phyloP scores from a whole-genome alignment of 2,888 invertebrate species.

The Peribatodes rhomboidaria region DNA sequence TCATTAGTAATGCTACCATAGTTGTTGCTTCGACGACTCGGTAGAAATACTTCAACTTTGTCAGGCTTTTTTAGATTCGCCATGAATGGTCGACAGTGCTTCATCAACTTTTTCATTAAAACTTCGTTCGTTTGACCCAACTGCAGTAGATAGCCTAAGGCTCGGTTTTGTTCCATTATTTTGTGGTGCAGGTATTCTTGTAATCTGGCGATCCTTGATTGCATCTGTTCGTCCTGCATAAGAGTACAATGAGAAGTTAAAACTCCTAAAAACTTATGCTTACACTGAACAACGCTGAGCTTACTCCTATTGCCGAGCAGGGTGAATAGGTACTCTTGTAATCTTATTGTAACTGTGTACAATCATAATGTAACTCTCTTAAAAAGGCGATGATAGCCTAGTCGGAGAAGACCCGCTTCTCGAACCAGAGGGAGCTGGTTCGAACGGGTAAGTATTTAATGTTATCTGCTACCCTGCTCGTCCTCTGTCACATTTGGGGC shows the following conservation, averaged over 20 bases:
- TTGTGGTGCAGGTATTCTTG: slow-evolving; percentile 65
- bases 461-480: too few relatives aligned
- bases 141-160: slow-evolving; percentile 64
- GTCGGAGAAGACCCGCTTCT: too few relatives aligned
- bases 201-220: slow-evolving; percentile 47
- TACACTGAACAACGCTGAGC: too few relatives aligned
- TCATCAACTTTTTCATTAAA: slow-evolving; percentile 59
- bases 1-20: background rate
- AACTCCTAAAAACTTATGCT: too few relatives aligned
- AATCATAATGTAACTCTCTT: too few relatives aligned
- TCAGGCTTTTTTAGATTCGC: slow-evolving; percentile 63
- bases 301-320: too few relatives aligned
- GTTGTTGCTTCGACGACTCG: slow-evolving; percentile 50
- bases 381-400: too few relatives aligned
- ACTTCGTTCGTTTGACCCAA: slow-evolving; percentile 57
- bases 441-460: too few relatives aligned
- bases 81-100: slow-evolving; percentile 54
- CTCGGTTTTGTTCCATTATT: slow-evolving; percentile 66
- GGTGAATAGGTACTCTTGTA: too few relatives aligned
- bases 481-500: too few relatives aligned
- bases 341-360: too few relatives aligned
- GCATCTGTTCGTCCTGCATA: slow-evolving; percentile 60
- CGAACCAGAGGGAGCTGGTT: too few relatives aligned
- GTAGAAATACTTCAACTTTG: slow-evolving; percentile 58
- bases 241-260: background rate